A percentile compares a stretch with the other conserved stretches of the same genome.
Conservation (phyloP, 2,888 invertebrate species). For the Mylabris sibirica region DNA sequence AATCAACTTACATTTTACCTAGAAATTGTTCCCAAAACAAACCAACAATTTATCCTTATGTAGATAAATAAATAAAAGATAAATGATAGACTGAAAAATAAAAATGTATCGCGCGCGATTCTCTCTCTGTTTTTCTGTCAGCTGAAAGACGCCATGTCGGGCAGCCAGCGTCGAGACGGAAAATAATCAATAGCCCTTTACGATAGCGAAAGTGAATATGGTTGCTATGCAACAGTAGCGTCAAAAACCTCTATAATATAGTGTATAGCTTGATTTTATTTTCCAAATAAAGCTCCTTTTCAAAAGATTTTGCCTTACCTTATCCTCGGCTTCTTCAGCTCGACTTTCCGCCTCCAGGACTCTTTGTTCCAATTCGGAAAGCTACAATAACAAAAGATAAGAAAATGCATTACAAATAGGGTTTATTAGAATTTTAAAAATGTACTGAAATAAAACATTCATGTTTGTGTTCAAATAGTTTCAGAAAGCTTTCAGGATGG, state of each 20-base stretch:
- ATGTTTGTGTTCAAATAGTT: not conserved
- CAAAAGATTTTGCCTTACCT: constrained; percentile 73
- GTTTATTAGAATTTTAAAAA: constrained; percentile 9
- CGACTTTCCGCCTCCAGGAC: constrained; percentile 92
- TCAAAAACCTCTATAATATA: not conserved
- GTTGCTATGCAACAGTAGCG: constrained; percentile 56
- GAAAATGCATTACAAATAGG: constrained; percentile 35
- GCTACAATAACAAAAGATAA: constrained; percentile 76
- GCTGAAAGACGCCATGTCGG: constrained; percentile 61
- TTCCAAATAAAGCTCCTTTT: no score
- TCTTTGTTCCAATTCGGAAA: constrained; percentile 92
- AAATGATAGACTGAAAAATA: constrained; percentile 48
- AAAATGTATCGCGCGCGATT: constrained; percentile 48
- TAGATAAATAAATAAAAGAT: constrained; percentile 49
- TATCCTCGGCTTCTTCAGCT: constrained; percentile 93
- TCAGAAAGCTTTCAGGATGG: not conserved
- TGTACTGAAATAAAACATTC: not conserved
- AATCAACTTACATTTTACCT: constrained; percentile 51
- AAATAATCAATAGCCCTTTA: constrained; percentile 61
- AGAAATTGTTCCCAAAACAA: constrained; percentile 46
- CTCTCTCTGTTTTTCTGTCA: constrained; percentile 56
- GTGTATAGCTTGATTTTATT: no score
- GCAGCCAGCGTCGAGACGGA: constrained; percentile 59
- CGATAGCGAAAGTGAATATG: constrained; percentile 59
- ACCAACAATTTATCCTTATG: constrained; percentile 43